Evolutionary conservation across 2,888 invertebrate species (phyloP), one percentile per base, ranked within the genome.

Genomic region (Cephus spinipes): DNA sequence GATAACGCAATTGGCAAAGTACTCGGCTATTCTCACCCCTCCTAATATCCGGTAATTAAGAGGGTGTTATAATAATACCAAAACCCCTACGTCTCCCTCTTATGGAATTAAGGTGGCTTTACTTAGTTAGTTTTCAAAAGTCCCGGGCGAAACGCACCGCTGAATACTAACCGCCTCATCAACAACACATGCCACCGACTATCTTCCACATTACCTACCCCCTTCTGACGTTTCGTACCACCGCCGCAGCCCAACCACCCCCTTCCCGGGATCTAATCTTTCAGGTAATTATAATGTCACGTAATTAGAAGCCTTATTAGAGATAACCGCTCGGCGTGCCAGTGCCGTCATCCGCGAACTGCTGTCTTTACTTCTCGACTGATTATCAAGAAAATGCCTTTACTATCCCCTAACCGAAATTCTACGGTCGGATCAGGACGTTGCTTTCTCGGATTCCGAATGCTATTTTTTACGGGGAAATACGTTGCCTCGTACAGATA

Each of bases 141-240:
- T 90, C 89, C 85, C 75, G 84, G 82, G 83, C 86, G 85, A 85
- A 85, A 89, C 87, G 87, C 89, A 88, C 86, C 86, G 87, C 88
- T 90, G 91, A 90, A 91, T 91, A 91, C 91, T 90, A 91, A 91
- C 89, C 89, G 91, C 90, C 90, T 91, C 91, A 91, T 91, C 91
- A 90, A 90, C 90, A 90, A 91, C 91, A 90, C 91, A 91, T 90
- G 91, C 90, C 88, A 87, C 82, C 84, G 84, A 85, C 86, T 86
- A 85, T 86, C 85, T 85, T 82, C 83, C 83, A 87, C 86, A 84
- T 89, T 88, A 87, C 74, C 80, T 77, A 36, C 36, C 75, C 75
- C 75, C 71, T 77, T 36, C 73, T n/a, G 71, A 33, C 71, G 71
- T 71, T 71, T 71, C 71, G 40, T 32, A 32, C 78, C 68, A 34